Percentiles rank a stretch among this genome's conserved stretches.
phyloP scores from a whole-genome alignment of 53 echinoderm and acorn worm species.

The Echinometra lucunter region DNA sequence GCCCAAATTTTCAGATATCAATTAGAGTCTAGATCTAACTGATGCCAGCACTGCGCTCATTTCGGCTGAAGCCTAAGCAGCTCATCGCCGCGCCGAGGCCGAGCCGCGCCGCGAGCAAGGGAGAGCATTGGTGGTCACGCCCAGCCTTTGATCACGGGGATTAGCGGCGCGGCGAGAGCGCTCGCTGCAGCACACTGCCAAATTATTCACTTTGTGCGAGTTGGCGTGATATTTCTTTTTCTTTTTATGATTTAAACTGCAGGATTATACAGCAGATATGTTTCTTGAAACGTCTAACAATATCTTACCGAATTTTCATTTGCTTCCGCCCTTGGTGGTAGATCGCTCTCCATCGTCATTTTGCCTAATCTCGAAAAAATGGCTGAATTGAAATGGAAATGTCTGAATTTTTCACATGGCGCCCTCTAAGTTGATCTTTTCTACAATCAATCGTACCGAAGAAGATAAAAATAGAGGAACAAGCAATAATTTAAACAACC shows the following conservation, averaged over 20 bases:
- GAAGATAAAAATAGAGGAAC: too few relatives aligned
- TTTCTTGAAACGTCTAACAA: background rate
- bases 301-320: conserved; percentile 64
- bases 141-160: background rate
- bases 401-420: background rate
- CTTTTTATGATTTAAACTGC: background rate
- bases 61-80: too few relatives aligned
- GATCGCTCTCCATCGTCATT: conserved; percentile 88
- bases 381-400: background rate
- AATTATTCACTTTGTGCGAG: background rate
- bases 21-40: too few relatives aligned
- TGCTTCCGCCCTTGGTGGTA: conserved; percentile 70
- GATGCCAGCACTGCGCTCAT: too few relatives aligned
- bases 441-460: too few relatives aligned
- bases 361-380: conserved; percentile 58
- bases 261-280: background rate
- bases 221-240: background rate
- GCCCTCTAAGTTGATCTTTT: too few relatives aligned
- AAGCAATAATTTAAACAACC: too few relatives aligned
- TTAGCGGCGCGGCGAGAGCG: background rate
- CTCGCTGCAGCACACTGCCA: conserved; percentile 4
- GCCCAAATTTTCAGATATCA: too few relatives aligned
- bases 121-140: conserved; percentile 42
- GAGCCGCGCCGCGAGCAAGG: background rate
- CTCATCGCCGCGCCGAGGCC: background rate